Evolutionary conservation across 2,888 invertebrate genomes (phyloP).

Genomic region (Coremacera marginata): DNA sequence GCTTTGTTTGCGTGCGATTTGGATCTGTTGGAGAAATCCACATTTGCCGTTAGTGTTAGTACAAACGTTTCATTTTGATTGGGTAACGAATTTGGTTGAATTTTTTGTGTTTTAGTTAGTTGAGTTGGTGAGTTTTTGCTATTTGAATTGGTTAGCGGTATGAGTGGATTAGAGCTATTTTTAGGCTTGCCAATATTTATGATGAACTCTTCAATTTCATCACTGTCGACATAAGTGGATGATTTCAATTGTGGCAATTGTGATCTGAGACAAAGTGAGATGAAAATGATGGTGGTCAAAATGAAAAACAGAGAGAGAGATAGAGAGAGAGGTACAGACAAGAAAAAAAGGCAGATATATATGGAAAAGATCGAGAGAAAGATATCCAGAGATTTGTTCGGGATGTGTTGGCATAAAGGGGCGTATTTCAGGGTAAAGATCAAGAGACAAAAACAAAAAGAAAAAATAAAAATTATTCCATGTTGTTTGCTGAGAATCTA

Average conservation of each 20-base stretch:
- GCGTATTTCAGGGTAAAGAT: not conserved
- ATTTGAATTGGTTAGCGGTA: constrained; percentile 32
- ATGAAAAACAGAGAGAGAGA: constrained; percentile 20
- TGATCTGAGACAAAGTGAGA: constrained; percentile 26
- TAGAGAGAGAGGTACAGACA: too few species aligned
- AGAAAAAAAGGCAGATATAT: not conserved
- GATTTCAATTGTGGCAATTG: constrained; percentile 33
- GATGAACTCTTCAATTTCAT: constrained; percentile 43
- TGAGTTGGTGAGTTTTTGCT: constrained; percentile 17
- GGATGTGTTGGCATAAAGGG: not conserved
- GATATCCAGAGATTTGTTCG: not conserved
- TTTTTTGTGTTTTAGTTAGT: constrained; percentile 19
- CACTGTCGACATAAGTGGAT: constrained; percentile 34
- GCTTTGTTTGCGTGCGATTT: constrained; percentile 64
- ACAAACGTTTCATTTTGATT: constrained; percentile 55
- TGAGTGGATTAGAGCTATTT: constrained; percentile 36
- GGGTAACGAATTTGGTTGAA: constrained; percentile 52
- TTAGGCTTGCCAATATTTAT: constrained; percentile 47
- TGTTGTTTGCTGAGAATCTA: too few species aligned
- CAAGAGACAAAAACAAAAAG: constrained; percentile 20
- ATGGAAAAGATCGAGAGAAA: not conserved
- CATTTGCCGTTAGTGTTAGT: constrained; percentile 63
- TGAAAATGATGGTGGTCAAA: constrained; percentile 33
- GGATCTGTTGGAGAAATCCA: constrained; percentile 65
- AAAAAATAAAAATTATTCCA: constrained; percentile 15